phyloP scores from a whole-genome alignment of 2,113 vertebrate genomes.

The Mormyrus lacerda region DNA sequence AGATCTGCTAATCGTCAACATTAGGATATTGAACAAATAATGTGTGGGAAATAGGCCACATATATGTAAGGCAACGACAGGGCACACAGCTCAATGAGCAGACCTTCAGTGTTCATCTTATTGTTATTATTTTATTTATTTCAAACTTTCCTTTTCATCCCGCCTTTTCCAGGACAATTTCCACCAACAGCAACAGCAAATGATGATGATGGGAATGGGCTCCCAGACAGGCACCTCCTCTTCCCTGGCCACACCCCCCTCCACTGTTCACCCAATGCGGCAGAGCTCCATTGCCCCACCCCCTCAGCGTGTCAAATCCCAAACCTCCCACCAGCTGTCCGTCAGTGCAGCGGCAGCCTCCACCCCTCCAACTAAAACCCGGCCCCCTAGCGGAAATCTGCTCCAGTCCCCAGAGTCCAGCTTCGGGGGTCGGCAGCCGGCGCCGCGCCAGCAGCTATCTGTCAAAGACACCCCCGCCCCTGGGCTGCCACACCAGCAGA shows the following conservation, averaged over 20 bases:
- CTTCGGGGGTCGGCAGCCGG: slow-evolving; percentile 53
- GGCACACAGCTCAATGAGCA: neutral
- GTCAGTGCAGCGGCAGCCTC: slow-evolving; percentile 57
- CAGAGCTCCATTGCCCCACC: slow-evolving; percentile 55
- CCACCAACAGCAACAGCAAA: slow-evolving; percentile 24
- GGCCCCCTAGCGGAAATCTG: slow-evolving; percentile 84
- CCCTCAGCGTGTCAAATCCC: slow-evolving; percentile 60
- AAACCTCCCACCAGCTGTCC: slow-evolving; percentile 54
- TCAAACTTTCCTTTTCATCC: neutral
- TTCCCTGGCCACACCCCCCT: slow-evolving; percentile 64
- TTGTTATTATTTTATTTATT: neutral
- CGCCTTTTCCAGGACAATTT: neutral
- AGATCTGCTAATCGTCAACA: neutral
- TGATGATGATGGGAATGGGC: slow-evolving; percentile 58
- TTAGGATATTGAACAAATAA: neutral
- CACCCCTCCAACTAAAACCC: slow-evolving; percentile 66
- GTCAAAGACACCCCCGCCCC: slow-evolving; percentile 74
- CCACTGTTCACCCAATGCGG: slow-evolving; percentile 60
- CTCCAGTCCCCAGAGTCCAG: slow-evolving; percentile 74
- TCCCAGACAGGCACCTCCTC: slow-evolving; percentile 56
- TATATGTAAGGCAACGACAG: neutral
- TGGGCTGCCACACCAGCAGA: slow-evolving; percentile 65
- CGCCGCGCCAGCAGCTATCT: slow-evolving; percentile 67
- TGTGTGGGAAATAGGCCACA: neutral
- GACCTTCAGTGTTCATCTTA: neutral